Conservation (phyloP, 1,140 invertebrate genomes). For the Microplitis demolitor region DNA sequence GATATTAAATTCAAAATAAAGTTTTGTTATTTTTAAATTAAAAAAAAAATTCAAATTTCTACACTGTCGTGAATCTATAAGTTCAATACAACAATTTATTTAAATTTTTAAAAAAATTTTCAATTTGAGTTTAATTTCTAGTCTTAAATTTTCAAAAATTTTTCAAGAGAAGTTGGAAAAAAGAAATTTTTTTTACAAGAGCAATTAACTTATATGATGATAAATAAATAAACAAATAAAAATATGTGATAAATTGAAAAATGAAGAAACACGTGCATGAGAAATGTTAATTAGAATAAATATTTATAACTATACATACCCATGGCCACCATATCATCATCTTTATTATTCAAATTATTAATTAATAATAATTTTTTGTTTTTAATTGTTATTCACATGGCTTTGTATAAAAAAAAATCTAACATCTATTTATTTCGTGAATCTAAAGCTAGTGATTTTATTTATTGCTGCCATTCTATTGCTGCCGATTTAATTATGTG, state of each 20-base stretch:
- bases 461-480: no score
- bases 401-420: conserved; percentile 39
- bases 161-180: no score
- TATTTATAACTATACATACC: conserved; percentile 52
- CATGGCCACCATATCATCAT: conserved; percentile 62
- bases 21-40: no score
- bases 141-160: no score
- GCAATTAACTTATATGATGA: no score
- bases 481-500: conserved; percentile 25
- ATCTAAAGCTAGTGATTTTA: conserved; percentile 1
- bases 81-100: no score
- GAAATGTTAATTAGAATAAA: conserved; percentile 30
- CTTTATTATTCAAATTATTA: conserved; percentile 58
- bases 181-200: no score
- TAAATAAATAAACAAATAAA: neutral
- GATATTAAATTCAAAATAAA: no score
- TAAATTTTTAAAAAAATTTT: no score
- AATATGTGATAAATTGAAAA: conserved; percentile 14
- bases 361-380: neutral
- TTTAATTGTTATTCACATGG: conserved; percentile 53
- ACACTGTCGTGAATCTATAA: no score
- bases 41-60: no score
- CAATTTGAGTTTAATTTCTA: no score
- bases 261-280: conserved; percentile 27
- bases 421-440: conserved; percentile 9